Percentiles rank a stretch among this genome's conserved stretches.
These are phyloP conservation scores for Morus bassanus DNA, from an alignment of 2,797 vertebrate genomes.

Conservation along the genomic window DNA sequence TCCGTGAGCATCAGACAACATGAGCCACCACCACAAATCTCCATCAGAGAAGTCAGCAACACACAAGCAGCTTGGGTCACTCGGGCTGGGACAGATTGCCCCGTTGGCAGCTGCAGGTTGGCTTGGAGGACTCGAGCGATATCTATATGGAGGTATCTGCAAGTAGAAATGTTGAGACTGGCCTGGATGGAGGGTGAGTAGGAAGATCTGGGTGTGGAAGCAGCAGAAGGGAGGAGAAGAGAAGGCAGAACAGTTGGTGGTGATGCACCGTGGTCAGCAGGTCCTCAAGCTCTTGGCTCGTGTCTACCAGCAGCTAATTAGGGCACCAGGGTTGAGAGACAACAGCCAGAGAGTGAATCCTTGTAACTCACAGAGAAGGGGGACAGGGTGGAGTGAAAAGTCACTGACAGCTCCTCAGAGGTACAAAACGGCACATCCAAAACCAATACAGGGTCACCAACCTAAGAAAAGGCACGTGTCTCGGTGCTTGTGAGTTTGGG, in stretches of 20 bases:
- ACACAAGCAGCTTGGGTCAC: neutral
- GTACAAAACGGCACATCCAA: neutral
- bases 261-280: neutral
- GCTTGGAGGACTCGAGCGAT: neutral
- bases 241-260: neutral
- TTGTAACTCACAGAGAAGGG: neutral
- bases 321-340: neutral
- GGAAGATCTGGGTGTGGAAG: neutral
- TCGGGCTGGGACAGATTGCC: neutral
- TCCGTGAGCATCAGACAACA: neutral
- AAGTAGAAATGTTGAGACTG: neutral
- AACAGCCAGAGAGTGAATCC: neutral
- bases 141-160: rapidly evolving
- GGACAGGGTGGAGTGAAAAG: neutral
- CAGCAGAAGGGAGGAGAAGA: neutral
- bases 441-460: neutral
- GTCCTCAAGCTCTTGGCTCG: neutral
- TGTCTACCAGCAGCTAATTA: neutral
- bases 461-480: neutral
- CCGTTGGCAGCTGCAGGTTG: neutral
- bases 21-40: rapidly evolving
- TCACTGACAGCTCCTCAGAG: neutral
- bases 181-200: neutral
- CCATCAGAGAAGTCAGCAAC: rapidly evolving
- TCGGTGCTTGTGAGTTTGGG: neutral